phyloP scores from a whole-genome alignment of 1,140 invertebrate genomes.

The Drosophila sechellia region DNA sequence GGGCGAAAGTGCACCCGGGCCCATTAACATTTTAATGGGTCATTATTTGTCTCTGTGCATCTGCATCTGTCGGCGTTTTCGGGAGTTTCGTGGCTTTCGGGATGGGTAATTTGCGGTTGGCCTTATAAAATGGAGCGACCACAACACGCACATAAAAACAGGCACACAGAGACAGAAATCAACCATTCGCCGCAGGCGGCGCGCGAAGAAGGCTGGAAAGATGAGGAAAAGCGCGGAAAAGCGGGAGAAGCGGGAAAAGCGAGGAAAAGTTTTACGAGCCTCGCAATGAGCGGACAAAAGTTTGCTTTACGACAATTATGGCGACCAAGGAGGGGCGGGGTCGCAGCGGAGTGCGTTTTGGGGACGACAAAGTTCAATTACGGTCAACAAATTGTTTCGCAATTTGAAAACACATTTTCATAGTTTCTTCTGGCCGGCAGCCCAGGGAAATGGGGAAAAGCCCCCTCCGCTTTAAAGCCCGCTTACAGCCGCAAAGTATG shows the following conservation, averaged over 20 bases:
- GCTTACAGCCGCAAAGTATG: constrained; percentile 46
- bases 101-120: background rate
- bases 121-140: constrained; percentile 48
- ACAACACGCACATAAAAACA: constrained; percentile 8
- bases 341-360: background rate
- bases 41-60: constrained; percentile 10
- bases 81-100: background rate
- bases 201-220: constrained; percentile 23
- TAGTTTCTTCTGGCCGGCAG: constrained; percentile 58
- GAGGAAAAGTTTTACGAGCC: constrained; percentile 49
- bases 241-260: constrained; percentile 3
- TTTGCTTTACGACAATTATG: constrained; percentile 57
- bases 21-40: background rate
- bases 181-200: constrained; percentile 68
- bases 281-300: constrained; percentile 61
- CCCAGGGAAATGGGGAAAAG: constrained; percentile 16
- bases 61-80: constrained; percentile 21
- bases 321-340: constrained; percentile 3
- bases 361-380: constrained; percentile 77
- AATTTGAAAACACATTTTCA: constrained; percentile 80
- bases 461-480: background rate
- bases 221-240: background rate
- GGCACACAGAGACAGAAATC: constrained; percentile 30
- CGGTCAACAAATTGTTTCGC: constrained; percentile 82
- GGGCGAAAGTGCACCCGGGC: background rate